phyloP scores from a whole-genome alignment of 2,888 invertebrate species.

The Gandaritis pyraliata region DNA sequence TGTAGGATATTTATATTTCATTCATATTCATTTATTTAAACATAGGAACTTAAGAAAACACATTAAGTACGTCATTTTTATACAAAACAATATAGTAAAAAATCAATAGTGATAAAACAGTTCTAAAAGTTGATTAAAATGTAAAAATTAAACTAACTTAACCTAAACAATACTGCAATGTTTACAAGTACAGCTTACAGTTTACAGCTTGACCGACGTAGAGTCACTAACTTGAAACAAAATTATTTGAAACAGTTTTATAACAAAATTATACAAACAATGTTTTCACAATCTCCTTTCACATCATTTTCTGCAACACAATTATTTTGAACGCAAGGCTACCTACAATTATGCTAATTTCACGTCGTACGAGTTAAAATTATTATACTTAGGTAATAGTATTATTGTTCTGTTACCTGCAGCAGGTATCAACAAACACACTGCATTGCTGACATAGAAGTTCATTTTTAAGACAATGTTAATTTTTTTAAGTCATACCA shows the following conservation, averaged over 20 bases:
- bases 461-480: neutral
- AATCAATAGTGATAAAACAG: too few species aligned
- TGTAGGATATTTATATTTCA: too few species aligned
- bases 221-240: neutral
- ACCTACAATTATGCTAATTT: slow-evolving; percentile 32
- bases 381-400: slow-evolving; percentile 18
- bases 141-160: too few species aligned
- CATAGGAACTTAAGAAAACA: too few species aligned
- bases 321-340: slow-evolving; percentile 33
- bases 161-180: neutral
- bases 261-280: slow-evolving; percentile 6
- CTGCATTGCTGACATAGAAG: slow-evolving; percentile 9
- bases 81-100: too few species aligned
- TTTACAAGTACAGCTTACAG: neutral
- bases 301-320: slow-evolving; percentile 34
- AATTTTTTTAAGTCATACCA: neutral
- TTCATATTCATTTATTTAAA: too few species aligned
- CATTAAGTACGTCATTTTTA: too few species aligned
- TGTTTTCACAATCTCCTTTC: slow-evolving; percentile 34
- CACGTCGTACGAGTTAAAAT: slow-evolving; percentile 22
- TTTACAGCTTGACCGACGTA: neutral
- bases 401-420: slow-evolving; percentile 19
- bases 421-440: slow-evolving; percentile 18
- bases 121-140: too few species aligned
- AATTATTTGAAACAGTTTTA: neutral